These are phyloP conservation scores for Fregata magnificens DNA, from an alignment of 2,113 vertebrate genomes.

Conservation along the genomic window DNA sequence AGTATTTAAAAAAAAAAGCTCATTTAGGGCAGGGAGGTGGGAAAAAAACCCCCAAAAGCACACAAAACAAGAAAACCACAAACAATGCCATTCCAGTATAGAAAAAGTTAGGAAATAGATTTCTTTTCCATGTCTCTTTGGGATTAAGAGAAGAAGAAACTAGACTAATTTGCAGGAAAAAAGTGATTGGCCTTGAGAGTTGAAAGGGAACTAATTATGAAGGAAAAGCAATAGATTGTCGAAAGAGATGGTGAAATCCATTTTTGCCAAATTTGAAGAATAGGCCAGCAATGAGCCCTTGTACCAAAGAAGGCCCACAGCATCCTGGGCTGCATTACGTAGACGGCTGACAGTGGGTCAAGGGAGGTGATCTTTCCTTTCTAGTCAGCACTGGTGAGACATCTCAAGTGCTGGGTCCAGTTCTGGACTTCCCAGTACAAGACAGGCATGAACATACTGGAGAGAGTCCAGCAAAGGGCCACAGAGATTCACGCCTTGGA, in stretches of 20 bases:
- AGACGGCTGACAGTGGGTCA: background rate
- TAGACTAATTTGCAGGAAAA: background rate
- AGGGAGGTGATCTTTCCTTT: background rate
- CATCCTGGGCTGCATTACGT: background rate
- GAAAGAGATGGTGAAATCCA: background rate
- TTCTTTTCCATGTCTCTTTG: background rate
- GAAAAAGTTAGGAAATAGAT: background rate
- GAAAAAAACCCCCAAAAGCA: background rate
- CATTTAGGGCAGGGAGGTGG: background rate
- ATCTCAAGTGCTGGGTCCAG: background rate
- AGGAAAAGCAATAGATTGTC: background rate
- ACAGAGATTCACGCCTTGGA: background rate
- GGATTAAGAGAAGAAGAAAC: background rate
- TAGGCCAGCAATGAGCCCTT: background rate
- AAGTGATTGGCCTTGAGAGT: background rate
- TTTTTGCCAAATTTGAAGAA: background rate
- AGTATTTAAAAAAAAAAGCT: background rate
- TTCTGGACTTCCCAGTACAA: background rate
- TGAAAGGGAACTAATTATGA: background rate
- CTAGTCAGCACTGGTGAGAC: background rate
- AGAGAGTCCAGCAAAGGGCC: background rate
- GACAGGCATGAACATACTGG: background rate
- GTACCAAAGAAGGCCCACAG: background rate
- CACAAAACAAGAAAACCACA: background rate
- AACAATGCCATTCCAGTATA: accelerated